A percentile compares a stretch with the other conserved stretches of the same genome.
phyloP scores from a whole-genome alignment of 2,113 vertebrate species.

The Chamaetylas fuelleborni region DNA sequence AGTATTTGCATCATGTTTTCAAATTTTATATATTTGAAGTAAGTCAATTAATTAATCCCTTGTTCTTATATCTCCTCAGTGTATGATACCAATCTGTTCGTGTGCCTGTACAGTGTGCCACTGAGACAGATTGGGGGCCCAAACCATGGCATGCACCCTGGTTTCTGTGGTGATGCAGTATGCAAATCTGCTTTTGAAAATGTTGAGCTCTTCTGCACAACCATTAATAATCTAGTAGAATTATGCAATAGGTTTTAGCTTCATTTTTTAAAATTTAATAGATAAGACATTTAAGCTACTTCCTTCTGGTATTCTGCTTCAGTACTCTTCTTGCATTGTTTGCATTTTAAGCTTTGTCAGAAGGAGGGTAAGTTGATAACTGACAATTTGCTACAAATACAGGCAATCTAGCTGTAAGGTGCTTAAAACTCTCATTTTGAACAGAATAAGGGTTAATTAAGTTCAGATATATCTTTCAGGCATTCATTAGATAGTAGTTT shows the following conservation, averaged over 20 bases:
- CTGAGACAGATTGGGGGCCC: not conserved
- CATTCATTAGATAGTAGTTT: not conserved
- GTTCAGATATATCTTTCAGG: not conserved
- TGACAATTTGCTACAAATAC: not conserved
- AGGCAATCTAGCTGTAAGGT: not conserved
- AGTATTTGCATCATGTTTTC: not conserved
- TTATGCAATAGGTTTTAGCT: not conserved
- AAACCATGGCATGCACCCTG: not conserved
- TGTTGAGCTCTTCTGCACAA: not conserved
- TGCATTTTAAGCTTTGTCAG: not conserved
- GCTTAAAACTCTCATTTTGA: not conserved
- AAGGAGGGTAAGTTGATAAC: not conserved
- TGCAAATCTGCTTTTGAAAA: not conserved
- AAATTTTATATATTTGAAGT: not conserved
- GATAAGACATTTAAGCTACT: not conserved
- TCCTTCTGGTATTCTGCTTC: not conserved
- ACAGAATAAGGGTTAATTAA: not conserved
- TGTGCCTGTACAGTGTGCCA: not conserved
- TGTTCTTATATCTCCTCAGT: not conserved
- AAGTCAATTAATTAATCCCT: not conserved
- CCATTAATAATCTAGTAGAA: not conserved
- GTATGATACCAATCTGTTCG: rapidly evolving
- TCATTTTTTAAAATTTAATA: no score
- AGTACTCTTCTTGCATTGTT: not conserved
- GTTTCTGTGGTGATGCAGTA: not conserved